A percentile compares a stretch with the other conserved stretches of the same genome.
Evolutionary conservation across 2,797 vertebrate genomes (phyloP).

Genomic region (Malurus splendens): DNA sequence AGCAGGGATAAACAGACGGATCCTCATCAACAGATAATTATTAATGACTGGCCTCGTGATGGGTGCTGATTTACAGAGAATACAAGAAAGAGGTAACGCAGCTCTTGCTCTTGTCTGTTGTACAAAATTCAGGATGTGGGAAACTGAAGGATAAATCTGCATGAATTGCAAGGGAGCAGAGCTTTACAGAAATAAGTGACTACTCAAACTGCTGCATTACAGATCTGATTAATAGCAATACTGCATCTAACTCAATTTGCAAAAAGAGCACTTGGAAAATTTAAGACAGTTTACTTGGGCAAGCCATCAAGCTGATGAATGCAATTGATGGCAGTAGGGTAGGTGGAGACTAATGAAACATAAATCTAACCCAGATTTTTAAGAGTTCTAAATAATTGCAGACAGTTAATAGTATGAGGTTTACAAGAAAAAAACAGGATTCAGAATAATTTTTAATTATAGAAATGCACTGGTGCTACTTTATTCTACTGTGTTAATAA

Average conservation of each 20-base stretch:
- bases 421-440: background rate
- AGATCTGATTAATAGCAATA: conserved; percentile 65
- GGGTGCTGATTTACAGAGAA: background rate
- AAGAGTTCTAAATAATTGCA: conserved; percentile 25
- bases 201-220: conserved; percentile 4
- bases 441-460: conserved; percentile 43
- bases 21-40: background rate
- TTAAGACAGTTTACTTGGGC: conserved; percentile 60
- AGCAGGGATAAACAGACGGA: background rate
- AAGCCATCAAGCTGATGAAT: conserved; percentile 66
- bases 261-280: conserved; percentile 65
- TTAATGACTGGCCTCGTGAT: background rate
- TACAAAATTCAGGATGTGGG: background rate
- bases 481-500: conserved; percentile 18
- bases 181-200: background rate
- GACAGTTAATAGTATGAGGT: background rate
- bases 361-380: conserved; percentile 47
- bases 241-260: conserved; percentile 63
- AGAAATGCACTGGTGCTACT: background rate
- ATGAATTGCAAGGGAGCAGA: background rate
- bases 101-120: background rate
- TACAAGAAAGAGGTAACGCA: background rate
- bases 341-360: conserved; percentile 37
- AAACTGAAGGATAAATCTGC: background rate
- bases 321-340: conserved; percentile 4